A percentile compares a stretch with the other conserved stretches of the same genome.
Evolutionary conservation across 2,888 invertebrate genomes (phyloP).

Genomic region (Agrotis segetum): DNA sequence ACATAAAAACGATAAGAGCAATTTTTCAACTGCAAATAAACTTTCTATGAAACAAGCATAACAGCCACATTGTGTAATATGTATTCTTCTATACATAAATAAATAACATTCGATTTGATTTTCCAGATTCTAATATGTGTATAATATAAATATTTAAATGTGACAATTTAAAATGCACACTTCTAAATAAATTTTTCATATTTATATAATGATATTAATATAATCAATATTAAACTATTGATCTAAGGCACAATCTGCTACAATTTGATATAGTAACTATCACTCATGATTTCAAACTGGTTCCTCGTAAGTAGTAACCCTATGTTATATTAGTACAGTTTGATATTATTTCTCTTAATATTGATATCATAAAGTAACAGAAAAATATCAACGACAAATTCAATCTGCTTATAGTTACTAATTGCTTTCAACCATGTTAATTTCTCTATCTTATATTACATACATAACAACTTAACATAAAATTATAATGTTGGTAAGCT

Average conservation of each 20-base stretch:
- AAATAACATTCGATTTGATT: slow-evolving; percentile 70
- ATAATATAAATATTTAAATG: slow-evolving; percentile 61
- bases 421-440: slow-evolving; percentile 85
- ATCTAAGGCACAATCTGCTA: slow-evolving; percentile 90
- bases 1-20: slow-evolving; percentile 77
- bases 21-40: slow-evolving; percentile 86
- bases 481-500: slow-evolving; percentile 90
- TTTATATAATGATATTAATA: slow-evolving; percentile 57
- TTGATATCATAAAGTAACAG: slow-evolving; percentile 87
- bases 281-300: slow-evolving; percentile 82
- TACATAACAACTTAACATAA: slow-evolving; percentile 88
- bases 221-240: slow-evolving; percentile 75
- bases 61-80: slow-evolving; percentile 83
- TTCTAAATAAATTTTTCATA: slow-evolving; percentile 78
- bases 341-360: slow-evolving; percentile 74
- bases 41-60: slow-evolving; percentile 85
- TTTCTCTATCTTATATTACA: slow-evolving; percentile 86
- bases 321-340: slow-evolving; percentile 81
- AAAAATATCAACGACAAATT: slow-evolving; percentile 88
- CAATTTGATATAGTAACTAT: slow-evolving; percentile 84
- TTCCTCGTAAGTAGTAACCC: slow-evolving; percentile 81
- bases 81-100: slow-evolving; percentile 71
- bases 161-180: slow-evolving; percentile 80
- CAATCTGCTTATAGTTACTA: slow-evolving; percentile 78
- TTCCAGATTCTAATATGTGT: slow-evolving; percentile 63